Conservation (phyloP, 2,113 vertebrate genomes). For the Turdus rufiventris region DNA sequence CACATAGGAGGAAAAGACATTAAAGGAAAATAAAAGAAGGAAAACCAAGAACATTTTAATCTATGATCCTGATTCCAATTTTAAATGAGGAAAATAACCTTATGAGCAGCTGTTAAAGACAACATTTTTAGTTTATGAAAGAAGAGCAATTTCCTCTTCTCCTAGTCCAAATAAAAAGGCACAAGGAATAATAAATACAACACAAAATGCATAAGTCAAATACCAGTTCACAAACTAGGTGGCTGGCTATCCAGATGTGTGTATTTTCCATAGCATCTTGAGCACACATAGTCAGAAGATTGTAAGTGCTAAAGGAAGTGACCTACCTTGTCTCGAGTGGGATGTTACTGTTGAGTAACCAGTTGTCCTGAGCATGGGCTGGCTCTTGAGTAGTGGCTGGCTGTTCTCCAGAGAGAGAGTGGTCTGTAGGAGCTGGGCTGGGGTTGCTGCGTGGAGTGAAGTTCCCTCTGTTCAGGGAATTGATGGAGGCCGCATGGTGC, state of each 20-base stretch:
- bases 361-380: conserved; percentile 91
- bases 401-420: conserved; percentile 88
- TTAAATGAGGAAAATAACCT: conserved; percentile 26
- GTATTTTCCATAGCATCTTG: neutral
- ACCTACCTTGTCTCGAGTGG: conserved; percentile 95
- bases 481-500: conserved; percentile 90
- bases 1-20: conserved; percentile 1
- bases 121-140: neutral
- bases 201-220: neutral
- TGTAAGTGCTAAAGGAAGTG: neutral
- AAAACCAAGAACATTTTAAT: conserved; percentile 17
- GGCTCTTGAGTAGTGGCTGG: conserved; percentile 81
- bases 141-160: conserved; percentile 23
- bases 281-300: neutral
- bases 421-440: conserved; percentile 92
- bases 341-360: conserved; percentile 99
- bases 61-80: neutral
- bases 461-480: conserved; percentile 91
- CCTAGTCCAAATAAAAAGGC: neutral
- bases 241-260: neutral
- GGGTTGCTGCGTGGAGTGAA: conserved; percentile 94
- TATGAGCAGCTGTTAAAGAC: neutral
- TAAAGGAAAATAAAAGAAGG: neutral
- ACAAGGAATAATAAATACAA: neutral
- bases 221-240: neutral